A percentile compares a stretch with the other conserved stretches of the same genome.
Conservation (phyloP, 2,888 invertebrate genomes). For the Merodon equestris region DNA sequence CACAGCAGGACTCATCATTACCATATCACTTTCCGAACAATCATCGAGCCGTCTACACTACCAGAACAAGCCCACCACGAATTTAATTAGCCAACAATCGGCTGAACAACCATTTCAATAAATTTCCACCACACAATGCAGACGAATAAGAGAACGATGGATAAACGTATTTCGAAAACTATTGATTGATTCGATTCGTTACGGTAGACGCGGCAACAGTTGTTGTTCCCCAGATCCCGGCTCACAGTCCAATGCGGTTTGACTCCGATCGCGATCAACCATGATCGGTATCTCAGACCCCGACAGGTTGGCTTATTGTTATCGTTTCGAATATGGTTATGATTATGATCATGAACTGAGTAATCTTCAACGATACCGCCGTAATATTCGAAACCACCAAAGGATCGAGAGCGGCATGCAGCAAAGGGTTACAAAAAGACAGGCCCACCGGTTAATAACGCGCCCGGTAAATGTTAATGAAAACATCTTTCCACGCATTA, state of each 20-base stretch:
- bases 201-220: conserved; percentile 46
- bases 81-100: conserved; percentile 64
- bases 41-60: no score
- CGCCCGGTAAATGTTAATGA: conserved; percentile 52
- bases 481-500: conserved; percentile 46
- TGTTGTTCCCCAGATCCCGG: conserved; percentile 3
- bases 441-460: conserved; percentile 3
- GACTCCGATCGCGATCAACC: conserved; percentile 19
- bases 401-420: conserved; percentile 41
- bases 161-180: conserved; percentile 18
- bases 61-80: conserved; percentile 61
- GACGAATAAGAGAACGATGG: conserved; percentile 7
- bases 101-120: conserved; percentile 56
- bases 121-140: conserved; percentile 45
- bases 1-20: conserved; percentile 64
- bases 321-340: conserved; percentile 9
- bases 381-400: conserved; percentile 46
- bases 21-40: conserved; percentile 42
- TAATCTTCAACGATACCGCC: conserved; percentile 55
- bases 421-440: conserved; percentile 46
- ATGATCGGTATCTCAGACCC: conserved; percentile 1
- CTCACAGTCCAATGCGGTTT: conserved; percentile 1
- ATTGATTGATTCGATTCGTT: conserved; percentile 67
- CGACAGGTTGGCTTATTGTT: conserved; percentile 53
- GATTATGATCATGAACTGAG: conserved; percentile 52